These are phyloP conservation scores for Drosophila parvula DNA, from an alignment of 1,140 invertebrate species.

Conservation along the genomic window DNA sequence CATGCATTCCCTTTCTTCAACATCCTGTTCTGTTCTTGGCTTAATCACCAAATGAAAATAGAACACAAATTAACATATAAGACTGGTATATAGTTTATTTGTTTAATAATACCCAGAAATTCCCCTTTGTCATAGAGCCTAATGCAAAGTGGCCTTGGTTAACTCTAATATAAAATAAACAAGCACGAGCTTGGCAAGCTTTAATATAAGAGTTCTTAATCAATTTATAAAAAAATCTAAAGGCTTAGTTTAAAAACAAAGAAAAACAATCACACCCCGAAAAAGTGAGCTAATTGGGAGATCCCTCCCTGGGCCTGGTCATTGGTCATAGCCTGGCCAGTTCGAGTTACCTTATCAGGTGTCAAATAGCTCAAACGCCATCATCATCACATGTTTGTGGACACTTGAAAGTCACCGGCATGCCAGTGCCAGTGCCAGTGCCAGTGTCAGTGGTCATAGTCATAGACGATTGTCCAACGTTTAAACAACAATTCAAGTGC, in stretches of 20 bases:
- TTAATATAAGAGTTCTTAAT: neutral
- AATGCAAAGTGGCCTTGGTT: neutral
- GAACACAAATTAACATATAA: neutral
- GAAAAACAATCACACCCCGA: neutral
- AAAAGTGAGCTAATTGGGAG: neutral
- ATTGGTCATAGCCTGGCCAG: slow-evolving; percentile 7
- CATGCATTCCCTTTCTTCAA: neutral
- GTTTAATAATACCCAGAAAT: neutral
- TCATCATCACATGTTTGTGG: slow-evolving; percentile 41
- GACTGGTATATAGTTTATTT: neutral
- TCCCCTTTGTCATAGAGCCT: neutral
- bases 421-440: neutral
- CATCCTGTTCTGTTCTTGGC: slow-evolving; percentile 2
- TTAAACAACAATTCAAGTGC: slow-evolving; percentile 41
- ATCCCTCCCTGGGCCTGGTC: slow-evolving; percentile 1
- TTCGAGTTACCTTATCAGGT: slow-evolving; percentile 38
- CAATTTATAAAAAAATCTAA: neutral
- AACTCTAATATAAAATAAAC: neutral
- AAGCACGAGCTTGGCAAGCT: neutral
- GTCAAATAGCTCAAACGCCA: slow-evolving; percentile 30
- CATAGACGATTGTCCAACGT: slow-evolving; percentile 3
- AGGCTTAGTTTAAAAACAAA: no score
- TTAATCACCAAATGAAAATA: neutral
- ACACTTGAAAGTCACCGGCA: slow-evolving; percentile 39
- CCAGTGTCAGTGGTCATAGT: slow-evolving; percentile 8